Evolutionary conservation across 2,888 invertebrate species (phyloP).

Genomic region (Brachypterus glaber): DNA sequence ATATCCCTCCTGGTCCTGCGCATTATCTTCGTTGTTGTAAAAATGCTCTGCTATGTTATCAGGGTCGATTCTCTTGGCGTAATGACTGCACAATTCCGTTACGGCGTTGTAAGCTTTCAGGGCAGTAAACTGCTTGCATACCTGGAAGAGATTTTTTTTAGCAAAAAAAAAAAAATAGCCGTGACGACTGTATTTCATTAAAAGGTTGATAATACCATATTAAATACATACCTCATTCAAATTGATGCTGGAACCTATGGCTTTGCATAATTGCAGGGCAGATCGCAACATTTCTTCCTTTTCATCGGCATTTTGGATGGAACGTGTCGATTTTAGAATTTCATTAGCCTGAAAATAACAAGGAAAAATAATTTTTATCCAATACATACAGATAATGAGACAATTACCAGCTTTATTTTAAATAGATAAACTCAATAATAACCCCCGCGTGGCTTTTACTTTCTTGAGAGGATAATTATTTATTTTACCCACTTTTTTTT

Average conservation of each 20-base stretch:
- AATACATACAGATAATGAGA: too few species aligned
- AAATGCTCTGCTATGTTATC: conserved; percentile 79
- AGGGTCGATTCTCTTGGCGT: conserved; percentile 81
- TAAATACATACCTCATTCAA: conserved; percentile 68
- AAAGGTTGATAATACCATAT: too few species aligned
- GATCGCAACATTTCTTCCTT: conserved; percentile 66
- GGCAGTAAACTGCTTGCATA: conserved; percentile 69
- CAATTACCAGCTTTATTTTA: too few species aligned
- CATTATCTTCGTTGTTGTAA: conserved; percentile 74
- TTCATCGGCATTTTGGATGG: conserved; percentile 62
- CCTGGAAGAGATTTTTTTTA: too few species aligned
- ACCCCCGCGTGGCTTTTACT: too few species aligned
- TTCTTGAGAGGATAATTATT: too few species aligned
- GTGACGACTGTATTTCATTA: too few species aligned
- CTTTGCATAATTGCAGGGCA: conserved; percentile 77
- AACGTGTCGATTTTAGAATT: conserved; percentile 72
- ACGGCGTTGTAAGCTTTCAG: conserved; percentile 81
- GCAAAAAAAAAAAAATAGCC: too few species aligned
- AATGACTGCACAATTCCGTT: conserved; percentile 75
- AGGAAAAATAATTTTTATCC: conserved; percentile 3
- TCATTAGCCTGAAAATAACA: conserved; percentile 64
- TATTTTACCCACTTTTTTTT: too few species aligned
- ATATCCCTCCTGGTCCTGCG: conserved; percentile 71
- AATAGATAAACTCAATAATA: too few species aligned
- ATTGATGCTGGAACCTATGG: conserved; percentile 80